These are phyloP conservation scores for Synodontis membranacea DNA, from an alignment of 2,113 vertebrate species.

Conservation along the genomic window DNA sequence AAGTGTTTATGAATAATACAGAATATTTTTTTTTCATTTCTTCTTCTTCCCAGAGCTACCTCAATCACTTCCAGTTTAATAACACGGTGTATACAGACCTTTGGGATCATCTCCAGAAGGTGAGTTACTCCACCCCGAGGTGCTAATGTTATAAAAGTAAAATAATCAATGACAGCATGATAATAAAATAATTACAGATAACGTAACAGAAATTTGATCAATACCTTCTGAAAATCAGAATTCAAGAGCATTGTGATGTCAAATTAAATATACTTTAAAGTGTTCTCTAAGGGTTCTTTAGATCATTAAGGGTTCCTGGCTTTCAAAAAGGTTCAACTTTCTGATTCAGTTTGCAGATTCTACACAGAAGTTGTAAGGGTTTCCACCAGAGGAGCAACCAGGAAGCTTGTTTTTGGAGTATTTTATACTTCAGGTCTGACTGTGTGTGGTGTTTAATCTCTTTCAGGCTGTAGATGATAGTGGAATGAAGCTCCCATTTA, in stretches of 20 bases:
- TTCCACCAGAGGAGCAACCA: not conserved
- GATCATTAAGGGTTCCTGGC: not conserved
- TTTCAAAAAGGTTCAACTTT: not conserved
- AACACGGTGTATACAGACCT: slow-evolving; percentile 83
- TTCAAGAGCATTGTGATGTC: not conserved
- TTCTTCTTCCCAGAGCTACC: slow-evolving; percentile 65
- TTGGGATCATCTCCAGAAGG: slow-evolving; percentile 84
- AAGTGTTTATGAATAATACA: not conserved
- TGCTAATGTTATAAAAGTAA: not conserved
- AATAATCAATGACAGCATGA: not conserved
- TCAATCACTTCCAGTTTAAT: slow-evolving; percentile 73
- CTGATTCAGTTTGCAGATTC: not conserved
- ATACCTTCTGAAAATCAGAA: not conserved
- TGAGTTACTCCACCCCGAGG: slow-evolving; percentile 49
- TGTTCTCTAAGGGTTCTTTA: not conserved
- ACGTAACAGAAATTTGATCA: not conserved
- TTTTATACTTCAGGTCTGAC: not conserved
- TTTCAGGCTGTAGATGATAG: slow-evolving; percentile 56
- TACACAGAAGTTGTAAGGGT: not conserved
- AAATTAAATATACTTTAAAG: not conserved
- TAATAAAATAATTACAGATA: not conserved
- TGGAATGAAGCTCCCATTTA: slow-evolving; percentile 51
- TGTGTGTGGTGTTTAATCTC: not conserved
- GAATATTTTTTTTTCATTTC: not conserved
- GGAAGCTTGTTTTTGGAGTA: not conserved